Evolutionary conservation across 2,113 vertebrate genomes (phyloP), one percentile per base, ranked within the genome.

Genomic region (Amphiprion ocellaris): DNA sequence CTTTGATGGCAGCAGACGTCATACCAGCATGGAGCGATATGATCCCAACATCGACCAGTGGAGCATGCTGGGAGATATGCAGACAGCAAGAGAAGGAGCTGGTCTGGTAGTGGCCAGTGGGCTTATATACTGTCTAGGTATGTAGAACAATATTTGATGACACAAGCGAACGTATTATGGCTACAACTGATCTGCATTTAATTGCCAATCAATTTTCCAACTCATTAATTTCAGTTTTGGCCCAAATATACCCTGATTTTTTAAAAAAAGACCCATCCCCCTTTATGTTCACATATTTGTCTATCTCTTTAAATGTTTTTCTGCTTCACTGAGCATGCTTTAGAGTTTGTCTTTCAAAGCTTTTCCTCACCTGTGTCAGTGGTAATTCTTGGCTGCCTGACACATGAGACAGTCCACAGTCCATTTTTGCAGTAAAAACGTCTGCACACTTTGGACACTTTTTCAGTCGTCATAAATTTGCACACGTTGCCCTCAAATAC

Each of bases 31-130:
- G 98, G 98, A 99, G 81, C 94, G 98, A 17, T 99, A 99, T 1
- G 98, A 99, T 93, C 98, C 98, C 0, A 99, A 99, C 90, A 99
- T 99, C 1, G 98, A 99, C 83, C 98, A 99, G 92, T 99, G 98
- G 98, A 99, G 97, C 74, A 99, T 99, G 98, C 92, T 99, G 91
- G 98, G 98, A 84, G 98, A 99, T 87, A 99, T 99, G 98, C 98
- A 99, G 92, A 99, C 98, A 0, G 98, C 98, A 0, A 95, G 98
- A 87, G 98, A 99, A 82, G 98, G 98, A 33, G 98, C 98, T 0
- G 98, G 98, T 54, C 95, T 99, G 0, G 98, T 99, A 53, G 98
- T 99, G 0, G 98, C 98, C 12, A 98, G 97, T 2, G 97, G 97
- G 60, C 96, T 98, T 0, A 99, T 99, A 82, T 99, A 99, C 92